Percentiles rank a stretch among this genome's conserved stretches.
These are phyloP conservation scores for Vidua chalybeata DNA, from an alignment of 2,113 vertebrate species.

Conservation along the genomic window DNA sequence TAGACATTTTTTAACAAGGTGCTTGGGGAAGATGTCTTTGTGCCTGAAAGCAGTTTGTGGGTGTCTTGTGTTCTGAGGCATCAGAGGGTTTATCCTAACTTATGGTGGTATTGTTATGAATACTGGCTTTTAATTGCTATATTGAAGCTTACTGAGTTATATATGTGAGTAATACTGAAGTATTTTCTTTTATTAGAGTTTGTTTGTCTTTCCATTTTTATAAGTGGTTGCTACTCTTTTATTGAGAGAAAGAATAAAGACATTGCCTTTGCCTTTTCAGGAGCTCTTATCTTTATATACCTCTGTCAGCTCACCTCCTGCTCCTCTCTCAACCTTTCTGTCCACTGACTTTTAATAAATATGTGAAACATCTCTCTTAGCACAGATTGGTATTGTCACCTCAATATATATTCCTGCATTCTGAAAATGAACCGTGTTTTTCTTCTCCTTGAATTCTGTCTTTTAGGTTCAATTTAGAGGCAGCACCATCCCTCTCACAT, in stretches of 20 bases:
- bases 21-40: neutral
- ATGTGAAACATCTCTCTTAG: conserved; percentile 60
- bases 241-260: neutral
- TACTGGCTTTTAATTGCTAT: neutral
- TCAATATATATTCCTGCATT: conserved; percentile 33
- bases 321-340: conserved; percentile 45
- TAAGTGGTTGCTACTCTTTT: conserved; percentile 2
- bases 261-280: conserved; percentile 5
- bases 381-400: conserved; percentile 46
- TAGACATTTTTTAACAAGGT: neutral
- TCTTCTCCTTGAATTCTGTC: neutral
- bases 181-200: neutral
- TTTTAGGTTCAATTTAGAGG: conserved; percentile 9
- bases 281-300: conserved; percentile 22
- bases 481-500: neutral
- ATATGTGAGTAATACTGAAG: neutral
- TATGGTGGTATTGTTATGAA: neutral
- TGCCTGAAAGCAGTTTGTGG: neutral
- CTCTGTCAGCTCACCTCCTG: conserved; percentile 40
- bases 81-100: neutral
- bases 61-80: neutral
- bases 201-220: neutral
- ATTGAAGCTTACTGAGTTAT: neutral
- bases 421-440: conserved; percentile 14
- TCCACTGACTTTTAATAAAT: conserved; percentile 57